These are phyloP conservation scores for Arvicanthis niloticus DNA, from an alignment of 2,113 vertebrate genomes.

Conservation along the genomic window DNA sequence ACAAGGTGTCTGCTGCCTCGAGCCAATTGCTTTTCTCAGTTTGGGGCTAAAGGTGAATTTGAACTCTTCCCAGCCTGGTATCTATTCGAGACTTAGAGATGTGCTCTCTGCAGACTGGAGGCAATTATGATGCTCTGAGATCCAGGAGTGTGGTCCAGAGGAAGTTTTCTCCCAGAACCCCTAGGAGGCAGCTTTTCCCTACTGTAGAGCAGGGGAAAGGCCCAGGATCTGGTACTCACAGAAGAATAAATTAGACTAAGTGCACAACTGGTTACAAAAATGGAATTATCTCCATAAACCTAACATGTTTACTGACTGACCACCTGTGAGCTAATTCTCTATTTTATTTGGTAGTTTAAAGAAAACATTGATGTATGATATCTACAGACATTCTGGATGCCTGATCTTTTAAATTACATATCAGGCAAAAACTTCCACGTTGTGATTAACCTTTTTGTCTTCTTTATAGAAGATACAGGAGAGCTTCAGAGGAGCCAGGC, in stretches of 20 bases:
- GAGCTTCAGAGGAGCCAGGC: neutral
- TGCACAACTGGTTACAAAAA: neutral
- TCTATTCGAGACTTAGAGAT: fast-evolving
- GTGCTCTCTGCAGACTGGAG: fast-evolving
- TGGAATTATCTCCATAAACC: too few species aligned
- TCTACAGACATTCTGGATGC: neutral
- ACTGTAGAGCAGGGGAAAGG: neutral
- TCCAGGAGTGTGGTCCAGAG: too few species aligned
- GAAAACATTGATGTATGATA: neutral
- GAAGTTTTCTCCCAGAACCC: neutral
- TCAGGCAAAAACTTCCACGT: neutral
- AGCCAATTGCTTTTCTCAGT: neutral
- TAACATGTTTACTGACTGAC: fast-evolving
- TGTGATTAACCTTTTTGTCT: too few species aligned
- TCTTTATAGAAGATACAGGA: neutral
- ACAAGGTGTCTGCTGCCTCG: neutral
- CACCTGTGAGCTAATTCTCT: neutral
- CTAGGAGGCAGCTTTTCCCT: neutral
- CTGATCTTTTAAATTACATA: neutral
- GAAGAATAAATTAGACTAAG: neutral
- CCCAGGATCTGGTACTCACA: neutral
- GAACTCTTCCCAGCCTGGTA: neutral
- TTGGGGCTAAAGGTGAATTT: neutral
- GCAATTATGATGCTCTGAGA: fast-evolving
- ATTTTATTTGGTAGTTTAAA: neutral